phyloP scores from a whole-genome alignment of 2,888 invertebrate genomes.

The Nomada lathburiana region DNA sequence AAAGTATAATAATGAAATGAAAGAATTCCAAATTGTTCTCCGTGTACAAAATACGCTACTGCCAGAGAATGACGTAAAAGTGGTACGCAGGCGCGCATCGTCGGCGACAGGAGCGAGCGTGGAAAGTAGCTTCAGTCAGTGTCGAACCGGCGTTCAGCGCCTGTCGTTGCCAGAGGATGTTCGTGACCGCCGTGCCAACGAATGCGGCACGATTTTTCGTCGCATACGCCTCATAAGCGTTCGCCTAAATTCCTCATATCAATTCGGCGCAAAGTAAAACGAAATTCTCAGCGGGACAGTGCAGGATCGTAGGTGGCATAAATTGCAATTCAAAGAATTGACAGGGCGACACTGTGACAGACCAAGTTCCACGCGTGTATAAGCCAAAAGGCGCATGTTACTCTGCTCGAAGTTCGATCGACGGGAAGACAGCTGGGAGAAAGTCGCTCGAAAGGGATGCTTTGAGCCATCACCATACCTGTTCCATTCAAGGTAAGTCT shows the following conservation, averaged over 20 bases:
- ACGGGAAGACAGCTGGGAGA: constrained; percentile 61
- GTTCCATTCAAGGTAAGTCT: constrained; percentile 59
- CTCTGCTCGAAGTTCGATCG: constrained; percentile 59
- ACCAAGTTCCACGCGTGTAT: constrained; percentile 39
- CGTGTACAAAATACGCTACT: constrained; percentile 14
- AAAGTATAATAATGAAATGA: too few relatives aligned
- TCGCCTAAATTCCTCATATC: not conserved
- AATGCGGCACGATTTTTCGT: not conserved
- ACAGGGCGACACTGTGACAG: not conserved
- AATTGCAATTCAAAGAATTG: not conserved
- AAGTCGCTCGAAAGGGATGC: constrained; percentile 60
- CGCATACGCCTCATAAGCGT: constrained; percentile 52
- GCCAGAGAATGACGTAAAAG: constrained; percentile 57
- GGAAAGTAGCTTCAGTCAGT: constrained; percentile 49
- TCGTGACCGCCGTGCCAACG: not conserved
- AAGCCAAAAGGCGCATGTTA: constrained; percentile 67
- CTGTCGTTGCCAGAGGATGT: constrained; percentile 15
- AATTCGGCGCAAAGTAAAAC: not conserved
- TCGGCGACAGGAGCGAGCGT: constrained; percentile 45
- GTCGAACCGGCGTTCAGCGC: constrained; percentile 50
- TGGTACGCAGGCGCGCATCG: constrained; percentile 58
- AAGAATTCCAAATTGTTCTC: not conserved
- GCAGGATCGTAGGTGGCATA: not conserved
- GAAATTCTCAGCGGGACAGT: not conserved
- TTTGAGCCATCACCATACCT: constrained; percentile 45